These are phyloP conservation scores for Camponotus fellah DNA, from an alignment of 2,888 invertebrate species.

Conservation along the genomic window DNA sequence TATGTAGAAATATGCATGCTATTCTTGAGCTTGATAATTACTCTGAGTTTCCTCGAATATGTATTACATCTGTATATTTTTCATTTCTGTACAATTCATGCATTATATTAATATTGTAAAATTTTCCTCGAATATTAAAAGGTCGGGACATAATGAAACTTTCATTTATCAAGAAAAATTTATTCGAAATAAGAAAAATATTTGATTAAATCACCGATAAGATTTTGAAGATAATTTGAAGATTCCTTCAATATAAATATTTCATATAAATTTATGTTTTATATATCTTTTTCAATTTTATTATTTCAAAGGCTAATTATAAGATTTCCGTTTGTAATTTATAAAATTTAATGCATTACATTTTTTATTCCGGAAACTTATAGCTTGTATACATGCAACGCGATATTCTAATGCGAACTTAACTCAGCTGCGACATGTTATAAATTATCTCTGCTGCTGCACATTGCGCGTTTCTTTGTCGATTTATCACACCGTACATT, in stretches of 20 bases:
- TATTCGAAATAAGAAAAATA: neutral
- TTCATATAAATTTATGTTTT: neutral
- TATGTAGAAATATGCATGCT: neutral
- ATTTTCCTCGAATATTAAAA: conserved; percentile 10
- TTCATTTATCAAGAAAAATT: neutral
- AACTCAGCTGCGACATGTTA: conserved; percentile 3
- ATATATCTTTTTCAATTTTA: neutral
- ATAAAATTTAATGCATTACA: neutral
- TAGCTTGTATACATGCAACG: neutral
- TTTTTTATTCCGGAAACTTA: neutral
- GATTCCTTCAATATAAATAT: neutral
- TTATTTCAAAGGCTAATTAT: neutral
- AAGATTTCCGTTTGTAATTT: neutral
- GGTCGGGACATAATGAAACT: neutral
- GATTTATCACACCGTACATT: neutral
- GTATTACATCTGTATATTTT: neutral
- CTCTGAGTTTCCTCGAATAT: conserved; percentile 8
- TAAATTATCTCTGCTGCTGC: conserved; percentile 16
- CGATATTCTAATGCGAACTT: neutral
- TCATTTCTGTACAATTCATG: neutral
- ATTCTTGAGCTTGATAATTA: conserved; percentile 16
- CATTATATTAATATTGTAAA: conserved; percentile 10
- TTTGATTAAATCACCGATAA: neutral
- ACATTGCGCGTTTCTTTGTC: conserved; percentile 14
- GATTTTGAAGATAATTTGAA: neutral